Conservation (phyloP, 2,888 invertebrate species). For the Oxycera nigricornis region DNA sequence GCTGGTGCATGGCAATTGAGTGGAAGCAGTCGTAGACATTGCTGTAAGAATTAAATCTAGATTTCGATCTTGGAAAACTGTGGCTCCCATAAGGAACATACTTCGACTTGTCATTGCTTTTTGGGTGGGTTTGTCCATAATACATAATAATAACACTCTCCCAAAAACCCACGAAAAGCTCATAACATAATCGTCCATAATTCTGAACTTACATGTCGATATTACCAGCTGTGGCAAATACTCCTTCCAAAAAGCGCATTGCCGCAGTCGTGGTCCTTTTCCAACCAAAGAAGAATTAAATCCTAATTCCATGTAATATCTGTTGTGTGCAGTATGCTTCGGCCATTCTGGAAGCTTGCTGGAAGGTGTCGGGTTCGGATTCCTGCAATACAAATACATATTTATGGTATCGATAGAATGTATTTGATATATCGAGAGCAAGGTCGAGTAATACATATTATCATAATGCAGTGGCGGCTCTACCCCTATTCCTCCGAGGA, state of each 20-base stretch:
- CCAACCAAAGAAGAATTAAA: slow-evolving; percentile 78
- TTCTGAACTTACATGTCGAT: slow-evolving; percentile 69
- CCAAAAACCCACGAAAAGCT: too few species aligned
- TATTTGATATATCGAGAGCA: too few species aligned
- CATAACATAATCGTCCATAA: too few species aligned
- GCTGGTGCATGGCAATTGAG: slow-evolving; percentile 43
- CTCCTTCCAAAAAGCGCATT: slow-evolving; percentile 95
- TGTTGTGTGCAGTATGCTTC: slow-evolving; percentile 77
- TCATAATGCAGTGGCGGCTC: too few species aligned
- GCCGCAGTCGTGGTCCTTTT: slow-evolving; percentile 81
- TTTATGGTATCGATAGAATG: too few species aligned
- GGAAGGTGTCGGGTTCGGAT: slow-evolving; percentile 73
- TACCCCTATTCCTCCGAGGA: too few species aligned
- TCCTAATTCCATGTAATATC: slow-evolving; percentile 83
- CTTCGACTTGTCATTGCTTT: too few species aligned
- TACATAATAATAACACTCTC: too few species aligned
- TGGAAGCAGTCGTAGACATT: slow-evolving; percentile 44
- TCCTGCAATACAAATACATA: too few species aligned
- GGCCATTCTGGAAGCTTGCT: slow-evolving; percentile 72
- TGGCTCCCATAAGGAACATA: too few species aligned
- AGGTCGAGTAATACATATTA: too few species aligned
- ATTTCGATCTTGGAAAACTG: slow-evolving; percentile 74
- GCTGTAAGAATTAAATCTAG: slow-evolving; percentile 53
- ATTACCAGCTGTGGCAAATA: slow-evolving; percentile 86
- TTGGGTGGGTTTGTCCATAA: too few species aligned